Evolutionary conservation across 2,113 vertebrate species (phyloP), one percentile per base, ranked within the genome.

Genomic region (Hipposideros armiger): DNA sequence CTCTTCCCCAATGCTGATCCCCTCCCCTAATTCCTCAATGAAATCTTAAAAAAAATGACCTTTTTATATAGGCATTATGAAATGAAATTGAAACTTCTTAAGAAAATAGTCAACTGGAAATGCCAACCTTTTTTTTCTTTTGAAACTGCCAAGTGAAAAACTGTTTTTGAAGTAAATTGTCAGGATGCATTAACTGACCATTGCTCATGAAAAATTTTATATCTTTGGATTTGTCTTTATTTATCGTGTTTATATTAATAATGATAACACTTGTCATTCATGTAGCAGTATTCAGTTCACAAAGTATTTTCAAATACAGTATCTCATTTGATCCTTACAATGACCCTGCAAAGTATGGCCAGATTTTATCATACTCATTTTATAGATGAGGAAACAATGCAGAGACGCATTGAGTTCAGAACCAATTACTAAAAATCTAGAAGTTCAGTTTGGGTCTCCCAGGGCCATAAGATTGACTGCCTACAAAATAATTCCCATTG

Each of bases 101-200:
- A 67, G 26, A 36, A 87, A 90, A 73, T 22, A 26, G 58, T 83
- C 80, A 94, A 28, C 3, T 66, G 22, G 28, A 89, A 28, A 14
- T 42, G 15, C 30, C 67, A 87, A 86, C 16, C 11, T 78, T 77
- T 90, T 32, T 15, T 45, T 32, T 28, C 17, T 87, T 74, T 91
- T 77, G 40, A 92, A 85, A 73, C 32, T 92, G 58, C 60, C 70
- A 97, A 92, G 15, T 87, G 62, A 52, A 92, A 95, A 87, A 52
- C 15, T 89, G 16, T 47, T 83, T 83, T 96, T 62, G 14, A 3
- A 70, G 58, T 4, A 58, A 42, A 47, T 56, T 64, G 16, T 96
- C 74, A 95, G 78, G 26, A 83, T 88, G 32, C 36, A n/a, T 45
- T 76, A 56, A 24, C 52, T 36, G 32, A 69, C 8, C 30, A 0